Conservation (phyloP, 2,113 vertebrate genomes). For the Protomyctophum bolini region DNA sequence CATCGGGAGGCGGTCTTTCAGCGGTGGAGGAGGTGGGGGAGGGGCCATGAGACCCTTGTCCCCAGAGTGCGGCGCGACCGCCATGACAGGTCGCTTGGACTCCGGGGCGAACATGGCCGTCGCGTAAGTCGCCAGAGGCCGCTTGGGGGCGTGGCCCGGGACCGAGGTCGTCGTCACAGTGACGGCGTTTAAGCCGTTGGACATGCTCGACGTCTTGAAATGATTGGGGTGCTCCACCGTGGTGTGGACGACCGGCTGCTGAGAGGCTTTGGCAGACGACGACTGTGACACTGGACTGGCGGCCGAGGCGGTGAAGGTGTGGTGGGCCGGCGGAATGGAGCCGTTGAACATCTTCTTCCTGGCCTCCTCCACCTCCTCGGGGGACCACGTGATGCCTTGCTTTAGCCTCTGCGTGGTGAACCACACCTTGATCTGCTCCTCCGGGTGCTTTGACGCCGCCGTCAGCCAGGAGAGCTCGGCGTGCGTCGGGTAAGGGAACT, state of each 20-base stretch:
- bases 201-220: background rate
- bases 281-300: constrained; percentile 74
- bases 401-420: constrained; percentile 95
- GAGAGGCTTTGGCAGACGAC: constrained; percentile 77
- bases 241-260: constrained; percentile 71
- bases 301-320: constrained; percentile 84
- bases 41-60: constrained; percentile 72
- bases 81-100: constrained; percentile 70
- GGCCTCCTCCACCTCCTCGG: constrained; percentile 98
- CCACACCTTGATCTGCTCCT: constrained; percentile 96
- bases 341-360: constrained; percentile 98
- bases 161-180: background rate
- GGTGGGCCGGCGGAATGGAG: constrained; percentile 88
- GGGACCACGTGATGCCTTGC: constrained; percentile 98
- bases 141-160: constrained; percentile 51
- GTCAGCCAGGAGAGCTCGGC: constrained; percentile 95
- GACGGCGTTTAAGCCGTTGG: constrained; percentile 28
- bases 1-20: constrained; percentile 65
- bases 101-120: constrained; percentile 54
- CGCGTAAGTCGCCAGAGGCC: constrained; percentile 47
- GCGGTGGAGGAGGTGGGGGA: constrained; percentile 67
- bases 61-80: constrained; percentile 64
- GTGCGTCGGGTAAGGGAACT: constrained; percentile 95
- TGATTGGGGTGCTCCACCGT: constrained; percentile 34
- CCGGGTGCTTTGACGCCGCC: constrained; percentile 91